Conservation (phyloP, 1,140 invertebrate genomes). For the Pachyrhynchus sulphureomaculatus region DNA sequence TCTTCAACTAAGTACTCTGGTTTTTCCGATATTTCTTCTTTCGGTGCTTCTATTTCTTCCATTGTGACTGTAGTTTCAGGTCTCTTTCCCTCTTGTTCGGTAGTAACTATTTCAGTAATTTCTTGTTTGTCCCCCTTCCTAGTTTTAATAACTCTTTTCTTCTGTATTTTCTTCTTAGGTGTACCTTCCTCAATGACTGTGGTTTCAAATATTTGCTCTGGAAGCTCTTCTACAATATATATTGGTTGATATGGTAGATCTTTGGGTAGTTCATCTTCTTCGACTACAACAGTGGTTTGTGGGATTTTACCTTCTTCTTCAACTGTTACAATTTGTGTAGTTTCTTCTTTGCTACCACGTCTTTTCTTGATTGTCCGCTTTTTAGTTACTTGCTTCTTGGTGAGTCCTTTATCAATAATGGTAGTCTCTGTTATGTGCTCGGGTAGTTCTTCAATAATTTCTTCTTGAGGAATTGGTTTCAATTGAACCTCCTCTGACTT, state of each 20-base stretch:
- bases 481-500: slow-evolving; percentile 48
- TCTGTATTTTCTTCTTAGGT: slow-evolving; percentile 38
- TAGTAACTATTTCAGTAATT: slow-evolving; percentile 43
- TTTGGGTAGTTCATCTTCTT: slow-evolving; percentile 32
- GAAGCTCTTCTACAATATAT: slow-evolving; percentile 43
- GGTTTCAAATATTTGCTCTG: slow-evolving; percentile 38
- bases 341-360: slow-evolving; percentile 39
- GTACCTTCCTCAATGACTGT: slow-evolving; percentile 39
- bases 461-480: slow-evolving; percentile 48
- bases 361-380: slow-evolving; percentile 46
- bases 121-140: slow-evolving; percentile 36
- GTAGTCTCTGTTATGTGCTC: slow-evolving; percentile 42
- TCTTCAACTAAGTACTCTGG: slow-evolving; percentile 41
- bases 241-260: slow-evolving; percentile 19
- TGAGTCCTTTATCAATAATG: slow-evolving; percentile 36
- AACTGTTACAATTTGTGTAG: slow-evolving; percentile 46
- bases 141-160: slow-evolving; percentile 40
- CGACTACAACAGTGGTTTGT: slow-evolving; percentile 40
- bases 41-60: slow-evolving; percentile 31
- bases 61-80: slow-evolving; percentile 37
- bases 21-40: too few species aligned
- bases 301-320: slow-evolving; percentile 47
- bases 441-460: slow-evolving; percentile 43
- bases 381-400: slow-evolving; percentile 43
- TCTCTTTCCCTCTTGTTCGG: slow-evolving; percentile 48